Base-by-base conservation (phyloP, 2,888 invertebrate genomes). In the Drosophila conformis region DNA sequence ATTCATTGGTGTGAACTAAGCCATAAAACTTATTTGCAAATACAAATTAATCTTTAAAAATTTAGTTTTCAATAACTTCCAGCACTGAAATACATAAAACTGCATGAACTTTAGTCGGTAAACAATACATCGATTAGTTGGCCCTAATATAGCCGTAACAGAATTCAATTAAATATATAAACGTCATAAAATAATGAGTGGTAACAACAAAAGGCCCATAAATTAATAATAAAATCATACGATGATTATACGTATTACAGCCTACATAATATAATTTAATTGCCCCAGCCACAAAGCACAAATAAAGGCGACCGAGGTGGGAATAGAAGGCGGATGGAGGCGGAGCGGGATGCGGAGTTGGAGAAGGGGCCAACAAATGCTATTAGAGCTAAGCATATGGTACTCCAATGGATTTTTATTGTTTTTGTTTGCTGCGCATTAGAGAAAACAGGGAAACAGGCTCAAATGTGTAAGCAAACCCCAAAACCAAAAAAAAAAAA, bases 381-480 rank as follows among this genome's bases (percentile, higher is more conserved):
- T 80, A 79, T 89, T 82, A 83, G 87, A 53, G 75, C 66, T 51
- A 56, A 77, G 70, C 86, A 87, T 87, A 87, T 87, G 89, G 80
- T 74, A 78, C 75, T 80, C 42, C 76, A 69, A 80, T 80, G 78
- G 87, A 69, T 82, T 85, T 87, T 89, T 89, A 89, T 87, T 87
- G 87, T 80, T 84, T 68, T 87, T 80, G 69, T 76, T 79, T 40
- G 59, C 48, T 56, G 56, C 73, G 69, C 75, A 77, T 82, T 74
- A 62, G 48, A 49, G 71, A 51, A 64, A 56, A 66, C 68, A 49
- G 40, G 62, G 36, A 49, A 53, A 59, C 25, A 33, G 53, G 53
- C 54, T 54, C 38, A 29, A 7, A 56, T 53, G 53, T 27, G 49
- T 61, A 27, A 49, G 46, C 69, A 73, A 78, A 83, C 86, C 73